Evolutionary conservation across 1,140 invertebrate species (phyloP).

Genomic region (Hylaeus volcanicus): DNA sequence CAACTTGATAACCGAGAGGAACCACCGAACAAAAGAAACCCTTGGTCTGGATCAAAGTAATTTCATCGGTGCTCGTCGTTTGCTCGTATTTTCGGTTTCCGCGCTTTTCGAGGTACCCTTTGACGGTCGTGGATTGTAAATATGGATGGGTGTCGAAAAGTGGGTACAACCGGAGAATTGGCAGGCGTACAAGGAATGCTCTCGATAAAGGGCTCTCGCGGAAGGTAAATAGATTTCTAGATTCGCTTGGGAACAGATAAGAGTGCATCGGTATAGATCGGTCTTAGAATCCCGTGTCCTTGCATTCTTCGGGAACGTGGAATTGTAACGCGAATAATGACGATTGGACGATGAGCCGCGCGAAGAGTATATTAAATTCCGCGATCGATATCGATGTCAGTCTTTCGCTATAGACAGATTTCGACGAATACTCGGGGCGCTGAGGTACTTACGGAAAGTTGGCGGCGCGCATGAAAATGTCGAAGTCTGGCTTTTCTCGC

Average conservation of each 20-base stretch:
- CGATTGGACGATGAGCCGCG: no score
- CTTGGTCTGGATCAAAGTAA: constrained; percentile 57
- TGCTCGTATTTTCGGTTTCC: not conserved
- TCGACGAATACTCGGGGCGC: constrained; percentile 42
- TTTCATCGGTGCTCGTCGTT: constrained; percentile 31
- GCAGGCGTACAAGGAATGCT: not conserved
- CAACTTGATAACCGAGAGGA: constrained; percentile 35
- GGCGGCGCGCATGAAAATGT: constrained; percentile 54
- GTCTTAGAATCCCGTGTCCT: no score
- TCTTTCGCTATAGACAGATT: constrained; percentile 16
- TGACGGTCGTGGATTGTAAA: not conserved
- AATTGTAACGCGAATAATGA: no score
- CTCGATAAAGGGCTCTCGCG: constrained; percentile 11
- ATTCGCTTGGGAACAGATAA: not conserved
- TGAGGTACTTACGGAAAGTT: constrained; percentile 45
- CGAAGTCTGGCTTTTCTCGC: constrained; percentile 43
- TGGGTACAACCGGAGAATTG: constrained; percentile 2
- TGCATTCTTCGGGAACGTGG: no score
- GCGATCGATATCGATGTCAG: not conserved
- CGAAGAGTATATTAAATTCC: no score
- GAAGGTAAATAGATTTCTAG: constrained; percentile 17
- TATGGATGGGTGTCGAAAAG: not conserved
- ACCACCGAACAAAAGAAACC: constrained; percentile 42
- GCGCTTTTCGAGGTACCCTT: not conserved
- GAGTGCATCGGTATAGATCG: not conserved